Evolutionary conservation across 2,797 vertebrate genomes (phyloP), one percentile per base, ranked within the genome.

Genomic region (Champsocephalus esox): DNA sequence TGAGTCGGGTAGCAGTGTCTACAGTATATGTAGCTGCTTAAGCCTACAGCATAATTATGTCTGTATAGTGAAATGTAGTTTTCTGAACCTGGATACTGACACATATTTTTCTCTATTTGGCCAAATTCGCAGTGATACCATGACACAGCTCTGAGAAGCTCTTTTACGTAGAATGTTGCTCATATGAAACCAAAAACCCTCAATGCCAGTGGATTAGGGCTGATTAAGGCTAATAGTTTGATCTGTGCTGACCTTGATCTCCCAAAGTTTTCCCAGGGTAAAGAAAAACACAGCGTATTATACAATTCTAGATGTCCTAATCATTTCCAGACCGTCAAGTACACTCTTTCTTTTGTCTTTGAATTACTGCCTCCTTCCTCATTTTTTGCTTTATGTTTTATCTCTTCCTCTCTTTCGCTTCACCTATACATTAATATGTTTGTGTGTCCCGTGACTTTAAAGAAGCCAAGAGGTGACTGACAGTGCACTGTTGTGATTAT

Each of bases 291-390:
- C 14, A 10, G 5, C 69, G 79, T 79, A 86, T 85, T 77, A 80
- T 81, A 87, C 86, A 85, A 86, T 74, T 75, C 60, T 63, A 89
- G 88, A 85, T 68, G 68, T 72, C 71, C 77, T 93, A 93, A 93
- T 91, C 73, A 91, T 83, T 92, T 82, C 88, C 28, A 48, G 78
- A 70, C 61, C 80, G 83, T 74, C 38, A 12, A 75, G 19, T 45
- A 14, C 10, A 14, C 24, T 44, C 11, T 48, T 17, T 61, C n/a
- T 50, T 71, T 67, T 5, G 65, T 51, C 62, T 62, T 56, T 19
- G n/a, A 75, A 66, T 45, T n/a, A 14, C 17, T n/a, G 38, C 62
- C 24, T 64, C 72, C 38, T 63, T 77, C 43, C 44, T 38, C 49
- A 55, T 65, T 16, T 19, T 69, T 12, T 19, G 46, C 28, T 50